phyloP scores from a whole-genome alignment of 2,113 vertebrate genomes.

The Tragelaphus strepsiceros region DNA sequence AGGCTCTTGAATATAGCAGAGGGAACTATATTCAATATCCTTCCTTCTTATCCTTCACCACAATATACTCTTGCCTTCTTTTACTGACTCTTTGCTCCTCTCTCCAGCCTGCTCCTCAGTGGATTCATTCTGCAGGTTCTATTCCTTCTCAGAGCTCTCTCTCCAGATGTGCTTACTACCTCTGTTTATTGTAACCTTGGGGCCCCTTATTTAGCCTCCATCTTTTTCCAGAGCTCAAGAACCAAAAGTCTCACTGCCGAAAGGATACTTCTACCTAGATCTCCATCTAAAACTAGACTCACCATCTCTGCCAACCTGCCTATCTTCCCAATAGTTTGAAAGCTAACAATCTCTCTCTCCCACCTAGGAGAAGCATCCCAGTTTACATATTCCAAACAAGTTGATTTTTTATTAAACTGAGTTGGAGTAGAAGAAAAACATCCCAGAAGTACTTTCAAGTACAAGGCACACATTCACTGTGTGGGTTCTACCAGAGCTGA shows the following conservation, averaged over 20 bases:
- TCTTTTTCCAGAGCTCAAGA: neutral
- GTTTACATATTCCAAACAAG: neutral
- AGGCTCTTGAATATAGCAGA: neutral
- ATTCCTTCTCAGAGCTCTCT: neutral
- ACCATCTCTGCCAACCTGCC: neutral
- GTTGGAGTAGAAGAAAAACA: fast-evolving
- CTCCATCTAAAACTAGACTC: neutral
- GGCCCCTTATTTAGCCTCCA: neutral
- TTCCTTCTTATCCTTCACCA: fast-evolving
- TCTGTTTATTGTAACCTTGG: neutral
- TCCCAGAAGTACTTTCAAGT: too few relatives aligned
- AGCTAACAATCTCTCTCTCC: neutral
- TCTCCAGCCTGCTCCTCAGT: neutral
- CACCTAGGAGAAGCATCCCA: neutral
- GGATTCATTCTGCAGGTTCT: too few relatives aligned
- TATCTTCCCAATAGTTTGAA: neutral
- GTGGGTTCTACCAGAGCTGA: neutral
- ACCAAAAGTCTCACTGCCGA: fast-evolving
- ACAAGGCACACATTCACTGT: neutral
- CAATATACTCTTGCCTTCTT: fast-evolving
- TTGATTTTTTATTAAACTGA: neutral
- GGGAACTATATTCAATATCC: neutral
- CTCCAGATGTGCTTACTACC: neutral
- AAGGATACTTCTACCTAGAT: too few relatives aligned
- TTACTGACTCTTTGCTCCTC: neutral